phyloP scores from a whole-genome alignment of 2,113 vertebrate genomes.

The Myiozetetes cayanensis region DNA sequence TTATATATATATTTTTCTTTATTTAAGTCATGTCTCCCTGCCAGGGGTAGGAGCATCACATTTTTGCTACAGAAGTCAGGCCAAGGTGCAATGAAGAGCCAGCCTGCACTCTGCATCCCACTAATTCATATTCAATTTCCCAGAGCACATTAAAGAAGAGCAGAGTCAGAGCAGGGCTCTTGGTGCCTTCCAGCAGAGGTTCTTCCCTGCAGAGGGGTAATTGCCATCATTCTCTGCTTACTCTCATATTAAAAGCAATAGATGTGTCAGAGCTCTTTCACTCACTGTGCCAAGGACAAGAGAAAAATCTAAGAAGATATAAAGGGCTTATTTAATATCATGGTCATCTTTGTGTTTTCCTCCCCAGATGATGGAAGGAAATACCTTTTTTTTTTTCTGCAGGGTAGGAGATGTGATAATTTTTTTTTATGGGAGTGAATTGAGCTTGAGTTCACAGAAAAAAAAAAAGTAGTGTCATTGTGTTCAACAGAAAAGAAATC shows the following conservation, averaged over 20 bases:
- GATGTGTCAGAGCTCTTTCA: background rate
- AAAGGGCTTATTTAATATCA: background rate
- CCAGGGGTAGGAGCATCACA: background rate
- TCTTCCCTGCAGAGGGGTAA: background rate
- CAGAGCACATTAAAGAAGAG: background rate
- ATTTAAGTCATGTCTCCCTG: rapidly evolving
- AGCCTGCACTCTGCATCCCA: background rate
- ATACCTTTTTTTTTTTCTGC: background rate
- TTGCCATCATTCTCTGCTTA: background rate
- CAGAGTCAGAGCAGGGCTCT: background rate
- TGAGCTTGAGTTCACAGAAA: background rate
- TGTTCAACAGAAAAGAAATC: background rate
- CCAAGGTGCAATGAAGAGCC: background rate
- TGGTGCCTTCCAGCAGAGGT: slow-evolving; percentile 4
- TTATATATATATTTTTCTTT: background rate
- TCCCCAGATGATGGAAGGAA: background rate
- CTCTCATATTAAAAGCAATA: background rate
- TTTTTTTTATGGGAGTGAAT: background rate
- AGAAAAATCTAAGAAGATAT: background rate
- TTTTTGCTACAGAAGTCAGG: background rate
- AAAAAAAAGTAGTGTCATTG: background rate
- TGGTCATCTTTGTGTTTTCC: background rate
- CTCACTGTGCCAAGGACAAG: background rate
- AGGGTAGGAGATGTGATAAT: background rate
- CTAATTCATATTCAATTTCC: background rate